A percentile compares a stretch with the other conserved stretches of the same genome.
These are phyloP conservation scores for Periophthalmus magnuspinnatus DNA, from an alignment of 2,797 vertebrate genomes.

Conservation along the genomic window DNA sequence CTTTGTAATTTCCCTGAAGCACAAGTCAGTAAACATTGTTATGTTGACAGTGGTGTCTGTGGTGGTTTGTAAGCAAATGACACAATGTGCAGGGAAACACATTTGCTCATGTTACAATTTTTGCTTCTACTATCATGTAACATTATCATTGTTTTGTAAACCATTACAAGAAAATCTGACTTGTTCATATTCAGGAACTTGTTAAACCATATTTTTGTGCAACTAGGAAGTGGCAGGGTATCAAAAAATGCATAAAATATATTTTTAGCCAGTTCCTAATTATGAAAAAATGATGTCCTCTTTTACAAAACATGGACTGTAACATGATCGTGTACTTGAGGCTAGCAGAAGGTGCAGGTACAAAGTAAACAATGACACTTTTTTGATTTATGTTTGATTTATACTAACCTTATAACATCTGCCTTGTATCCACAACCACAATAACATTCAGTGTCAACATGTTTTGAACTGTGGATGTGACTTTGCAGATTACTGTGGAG, in stretches of 20 bases:
- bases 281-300: conserved; percentile 1
- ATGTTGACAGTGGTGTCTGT: conserved; percentile 27
- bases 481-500: conserved; percentile 55
- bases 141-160: no score
- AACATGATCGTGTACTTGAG: not conserved
- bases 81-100: not conserved
- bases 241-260: not conserved
- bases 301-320: not conserved
- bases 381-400: no score
- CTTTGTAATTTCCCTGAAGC: conserved; percentile 32
- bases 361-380: not conserved
- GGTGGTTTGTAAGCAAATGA: conserved; percentile 4
- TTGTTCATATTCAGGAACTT: no score
- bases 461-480: conserved; percentile 11
- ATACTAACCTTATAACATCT: not conserved
- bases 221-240: no score
- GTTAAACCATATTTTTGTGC: no score
- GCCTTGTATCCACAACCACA: not conserved
- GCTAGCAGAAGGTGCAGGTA: not conserved
- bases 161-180: no score
- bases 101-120: no score
- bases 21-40: conserved; percentile 33
- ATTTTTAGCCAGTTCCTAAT: conserved; percentile 1
- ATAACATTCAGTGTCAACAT: conserved; percentile 8
- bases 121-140: no score